Conservation (phyloP, 2,888 invertebrate species). For the Pseudoips prasinana region DNA sequence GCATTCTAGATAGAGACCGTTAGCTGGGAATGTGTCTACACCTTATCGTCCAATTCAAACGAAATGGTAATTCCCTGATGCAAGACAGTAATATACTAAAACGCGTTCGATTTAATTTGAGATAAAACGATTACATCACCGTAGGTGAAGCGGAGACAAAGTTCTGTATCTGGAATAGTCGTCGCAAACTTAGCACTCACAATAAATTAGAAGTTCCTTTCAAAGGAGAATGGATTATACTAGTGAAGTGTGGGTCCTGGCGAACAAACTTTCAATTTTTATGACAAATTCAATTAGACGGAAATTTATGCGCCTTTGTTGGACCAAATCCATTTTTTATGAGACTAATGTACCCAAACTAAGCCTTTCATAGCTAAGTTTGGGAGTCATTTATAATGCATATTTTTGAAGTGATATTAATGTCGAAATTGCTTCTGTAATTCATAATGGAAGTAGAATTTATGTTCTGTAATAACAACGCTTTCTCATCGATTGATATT, state of each 20-base stretch:
- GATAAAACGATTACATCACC: constrained; percentile 62
- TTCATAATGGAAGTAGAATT: constrained; percentile 14
- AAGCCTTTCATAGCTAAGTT: constrained; percentile 58
- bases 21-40: too few species aligned
- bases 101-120: constrained; percentile 18
- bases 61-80: not conserved
- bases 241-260: constrained; percentile 65
- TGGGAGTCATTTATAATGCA: constrained; percentile 51
- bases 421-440: constrained; percentile 30
- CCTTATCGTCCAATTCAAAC: not conserved
- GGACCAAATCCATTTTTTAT: constrained; percentile 48
- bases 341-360: constrained; percentile 34
- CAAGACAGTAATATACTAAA: constrained; percentile 6
- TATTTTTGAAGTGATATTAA: constrained; percentile 47
- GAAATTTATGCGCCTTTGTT: constrained; percentile 68
- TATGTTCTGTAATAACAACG: not conserved
- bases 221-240: constrained; percentile 78
- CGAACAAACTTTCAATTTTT: constrained; percentile 77
- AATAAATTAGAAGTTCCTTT: constrained; percentile 79
- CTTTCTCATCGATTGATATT: too few species aligned
- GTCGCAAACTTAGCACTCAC: constrained; percentile 76
- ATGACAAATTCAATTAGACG: constrained; percentile 77
- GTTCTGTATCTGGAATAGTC: constrained; percentile 61
- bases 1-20: too few species aligned
- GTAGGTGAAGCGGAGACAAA: constrained; percentile 60